Percentiles rank a stretch among this genome's conserved stretches.
These are phyloP conservation scores for Sphecodes monilicornis DNA, from an alignment of 2,888 invertebrate genomes.

Conservation along the genomic window DNA sequence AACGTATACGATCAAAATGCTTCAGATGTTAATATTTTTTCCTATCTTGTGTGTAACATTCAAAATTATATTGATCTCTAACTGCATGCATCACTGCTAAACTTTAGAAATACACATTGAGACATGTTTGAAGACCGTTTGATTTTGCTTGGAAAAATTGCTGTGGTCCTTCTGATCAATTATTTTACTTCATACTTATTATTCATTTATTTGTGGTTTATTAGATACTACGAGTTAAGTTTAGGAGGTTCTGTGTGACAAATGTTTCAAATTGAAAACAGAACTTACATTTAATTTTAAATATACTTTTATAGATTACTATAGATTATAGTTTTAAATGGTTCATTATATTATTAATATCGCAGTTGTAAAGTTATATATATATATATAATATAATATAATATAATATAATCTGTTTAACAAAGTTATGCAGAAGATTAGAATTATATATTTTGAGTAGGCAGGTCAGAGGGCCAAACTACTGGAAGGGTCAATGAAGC, in stretches of 20 bases:
- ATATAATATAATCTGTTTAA: slow-evolving; percentile 21
- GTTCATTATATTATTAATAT: neutral
- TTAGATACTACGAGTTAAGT: neutral
- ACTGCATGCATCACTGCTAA: slow-evolving; percentile 58
- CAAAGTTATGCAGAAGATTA: slow-evolving; percentile 58
- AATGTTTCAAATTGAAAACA: neutral
- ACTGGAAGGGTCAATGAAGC: slow-evolving; percentile 90
- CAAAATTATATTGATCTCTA: slow-evolving; percentile 42
- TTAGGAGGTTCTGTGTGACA: neutral
- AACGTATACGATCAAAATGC: slow-evolving; percentile 1
- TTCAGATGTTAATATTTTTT: slow-evolving; percentile 22
- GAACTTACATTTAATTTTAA: neutral
- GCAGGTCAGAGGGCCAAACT: slow-evolving; percentile 87
- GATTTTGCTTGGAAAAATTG: slow-evolving; percentile 22
- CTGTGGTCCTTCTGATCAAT: slow-evolving; percentile 2
- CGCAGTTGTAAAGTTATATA: neutral
- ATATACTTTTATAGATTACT: neutral
- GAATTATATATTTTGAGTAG: slow-evolving; percentile 83
- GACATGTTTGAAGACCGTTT: neutral
- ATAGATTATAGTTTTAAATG: neutral
- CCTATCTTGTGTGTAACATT: slow-evolving; percentile 44
- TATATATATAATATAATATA: too few species aligned
- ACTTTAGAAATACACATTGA: slow-evolving; percentile 4
- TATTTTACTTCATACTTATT: neutral
- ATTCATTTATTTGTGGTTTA: neutral